These are phyloP conservation scores for Chelonus insularis DNA, from an alignment of 1,140 invertebrate genomes.

Conservation along the genomic window DNA sequence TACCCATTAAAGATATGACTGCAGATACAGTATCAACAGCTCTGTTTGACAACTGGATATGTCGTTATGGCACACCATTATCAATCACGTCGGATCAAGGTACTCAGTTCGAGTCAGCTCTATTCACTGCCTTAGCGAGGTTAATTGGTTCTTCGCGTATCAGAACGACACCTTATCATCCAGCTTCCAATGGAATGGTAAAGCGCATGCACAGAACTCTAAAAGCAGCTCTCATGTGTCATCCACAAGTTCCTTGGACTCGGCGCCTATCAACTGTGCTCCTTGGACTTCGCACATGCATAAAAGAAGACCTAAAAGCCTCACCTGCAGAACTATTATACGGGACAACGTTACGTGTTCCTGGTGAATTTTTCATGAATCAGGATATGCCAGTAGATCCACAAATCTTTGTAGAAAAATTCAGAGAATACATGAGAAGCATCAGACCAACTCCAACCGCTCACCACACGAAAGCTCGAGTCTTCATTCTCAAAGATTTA, in stretches of 20 bases:
- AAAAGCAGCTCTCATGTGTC: constrained; percentile 29
- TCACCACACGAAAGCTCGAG: no score
- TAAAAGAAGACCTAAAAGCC: no score
- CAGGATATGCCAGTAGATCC: no score
- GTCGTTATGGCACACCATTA: constrained; percentile 35
- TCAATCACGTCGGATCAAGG: constrained; percentile 23
- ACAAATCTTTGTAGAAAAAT: no score
- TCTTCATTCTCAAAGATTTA: no score
- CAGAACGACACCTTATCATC: constrained; percentile 42
- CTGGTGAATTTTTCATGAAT: no score
- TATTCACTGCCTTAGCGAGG: constrained; percentile 27
- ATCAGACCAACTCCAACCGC: no score
- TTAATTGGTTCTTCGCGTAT: constrained; percentile 30
- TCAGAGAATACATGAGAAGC: no score
- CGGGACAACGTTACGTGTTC: no score
- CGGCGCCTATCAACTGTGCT: no score
- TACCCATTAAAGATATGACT: constrained; percentile 47
- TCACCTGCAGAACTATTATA: no score
- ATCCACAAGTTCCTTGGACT: background rate
- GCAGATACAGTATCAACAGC: constrained; percentile 37
- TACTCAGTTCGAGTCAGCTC: constrained; percentile 9
- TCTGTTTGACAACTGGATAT: constrained; percentile 41
- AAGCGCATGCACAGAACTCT: constrained; percentile 29
- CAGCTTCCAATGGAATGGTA: constrained; percentile 31
- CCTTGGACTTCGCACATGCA: no score